Conservation (phyloP, 2,113 vertebrate species). For the Dromiciops gliroides region DNA sequence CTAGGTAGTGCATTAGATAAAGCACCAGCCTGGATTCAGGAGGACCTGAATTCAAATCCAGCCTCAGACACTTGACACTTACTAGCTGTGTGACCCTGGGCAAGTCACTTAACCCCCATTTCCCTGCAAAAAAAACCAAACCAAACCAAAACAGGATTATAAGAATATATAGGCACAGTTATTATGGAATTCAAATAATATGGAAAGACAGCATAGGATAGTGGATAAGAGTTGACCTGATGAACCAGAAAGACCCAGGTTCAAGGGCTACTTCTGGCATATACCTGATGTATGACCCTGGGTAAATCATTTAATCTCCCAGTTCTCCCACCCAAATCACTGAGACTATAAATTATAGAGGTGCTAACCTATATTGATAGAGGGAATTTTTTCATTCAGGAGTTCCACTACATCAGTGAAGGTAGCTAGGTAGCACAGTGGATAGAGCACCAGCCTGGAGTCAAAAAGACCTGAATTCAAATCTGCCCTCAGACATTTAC, state of each 20-base stretch:
- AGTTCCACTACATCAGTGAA: background rate
- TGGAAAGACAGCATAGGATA: background rate
- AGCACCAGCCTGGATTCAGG: no score
- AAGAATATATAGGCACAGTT: background rate
- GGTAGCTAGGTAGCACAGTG: background rate
- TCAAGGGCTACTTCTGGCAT: background rate
- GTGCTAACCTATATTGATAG: background rate
- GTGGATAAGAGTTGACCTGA: background rate
- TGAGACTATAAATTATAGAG: background rate
- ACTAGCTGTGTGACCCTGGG: no score
- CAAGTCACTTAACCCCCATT: no score
- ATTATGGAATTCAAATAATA: background rate
- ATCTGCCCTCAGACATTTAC: background rate
- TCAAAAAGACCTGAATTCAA: background rate
- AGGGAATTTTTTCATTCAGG: background rate
- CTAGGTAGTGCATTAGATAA: no score
- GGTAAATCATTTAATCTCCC: background rate
- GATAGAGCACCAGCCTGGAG: background rate
- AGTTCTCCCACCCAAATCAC: background rate
- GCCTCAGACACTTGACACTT: no score
- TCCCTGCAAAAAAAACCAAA: no score
- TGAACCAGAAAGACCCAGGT: background rate
- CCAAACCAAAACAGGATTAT: no score
- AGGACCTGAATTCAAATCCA: no score
- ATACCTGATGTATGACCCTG: background rate